These are phyloP conservation scores for Ennomos fuscantarius DNA, from an alignment of 2,888 invertebrate species.

Conservation along the genomic window DNA sequence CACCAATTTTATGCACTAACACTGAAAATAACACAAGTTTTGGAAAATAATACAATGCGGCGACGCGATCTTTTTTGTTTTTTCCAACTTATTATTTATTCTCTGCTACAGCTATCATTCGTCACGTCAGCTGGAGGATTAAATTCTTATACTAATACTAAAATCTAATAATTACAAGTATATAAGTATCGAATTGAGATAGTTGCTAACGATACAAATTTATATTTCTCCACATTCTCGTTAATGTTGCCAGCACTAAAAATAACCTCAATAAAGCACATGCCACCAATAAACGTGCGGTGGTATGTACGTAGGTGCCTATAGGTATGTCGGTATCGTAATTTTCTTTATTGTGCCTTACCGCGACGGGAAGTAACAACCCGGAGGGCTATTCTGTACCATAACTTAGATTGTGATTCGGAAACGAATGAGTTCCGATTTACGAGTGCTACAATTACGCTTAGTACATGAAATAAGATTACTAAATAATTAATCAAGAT, in stretches of 20 bases:
- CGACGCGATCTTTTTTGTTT: too few species aligned
- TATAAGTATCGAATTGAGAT: too few species aligned
- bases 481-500: too few species aligned
- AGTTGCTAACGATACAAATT: background rate
- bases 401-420: background rate
- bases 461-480: too few species aligned
- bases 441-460: too few species aligned
- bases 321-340: slow-evolving; percentile 62
- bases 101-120: too few species aligned
- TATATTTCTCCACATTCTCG: slow-evolving; percentile 20
- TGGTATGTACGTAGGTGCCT: slow-evolving; percentile 23
- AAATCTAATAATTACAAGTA: background rate
- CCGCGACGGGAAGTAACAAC: slow-evolving; percentile 65
- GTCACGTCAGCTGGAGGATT: too few species aligned
- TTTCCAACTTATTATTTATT: too few species aligned
- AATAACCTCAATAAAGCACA: slow-evolving; percentile 54
- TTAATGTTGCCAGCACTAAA: slow-evolving; percentile 36
- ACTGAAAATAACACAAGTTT: too few species aligned
- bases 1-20: too few species aligned
- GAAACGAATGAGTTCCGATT: background rate
- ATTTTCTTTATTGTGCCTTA: slow-evolving; percentile 73
- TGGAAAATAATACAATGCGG: too few species aligned
- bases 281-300: slow-evolving; percentile 52
- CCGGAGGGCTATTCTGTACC: slow-evolving; percentile 52
- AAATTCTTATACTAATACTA: background rate